Evolutionary conservation across 2,888 invertebrate species (phyloP).

Genomic region (Liposcelis brunnea): DNA sequence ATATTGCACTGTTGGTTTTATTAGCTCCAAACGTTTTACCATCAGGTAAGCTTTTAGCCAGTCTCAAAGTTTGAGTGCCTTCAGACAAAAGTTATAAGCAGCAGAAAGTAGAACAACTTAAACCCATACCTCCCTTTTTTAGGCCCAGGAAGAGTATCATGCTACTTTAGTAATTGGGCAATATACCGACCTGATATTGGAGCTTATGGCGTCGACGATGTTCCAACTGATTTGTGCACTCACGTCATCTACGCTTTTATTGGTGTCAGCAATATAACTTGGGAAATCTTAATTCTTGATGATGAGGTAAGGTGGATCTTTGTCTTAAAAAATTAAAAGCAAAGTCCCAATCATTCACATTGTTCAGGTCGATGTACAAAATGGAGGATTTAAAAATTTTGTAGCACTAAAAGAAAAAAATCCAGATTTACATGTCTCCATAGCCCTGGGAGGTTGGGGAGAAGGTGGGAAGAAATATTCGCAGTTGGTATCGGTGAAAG

Average conservation of each 20-base stretch:
- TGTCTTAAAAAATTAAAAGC: background rate
- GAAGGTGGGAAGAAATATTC: constrained; percentile 82
- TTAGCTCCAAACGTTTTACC: too few species aligned
- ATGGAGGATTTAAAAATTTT: constrained; percentile 63
- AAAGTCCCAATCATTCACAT: background rate
- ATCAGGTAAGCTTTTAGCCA: too few species aligned
- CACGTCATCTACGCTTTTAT: constrained; percentile 80
- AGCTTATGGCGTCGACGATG: constrained; percentile 65
- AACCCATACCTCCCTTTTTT: background rate
- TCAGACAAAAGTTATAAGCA: too few species aligned
- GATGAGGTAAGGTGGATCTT: constrained; percentile 44
- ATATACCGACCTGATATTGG: constrained; percentile 68
- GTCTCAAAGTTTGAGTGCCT: too few species aligned
- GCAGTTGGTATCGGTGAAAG: constrained; percentile 53
- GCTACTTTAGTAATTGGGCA: constrained; percentile 69
- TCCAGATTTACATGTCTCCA: constrained; percentile 54
- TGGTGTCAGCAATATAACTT: constrained; percentile 59
- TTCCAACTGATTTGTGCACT: constrained; percentile 67
- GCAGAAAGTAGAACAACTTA: background rate
- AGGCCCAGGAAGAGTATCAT: constrained; percentile 29
- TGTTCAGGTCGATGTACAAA: constrained; percentile 48
- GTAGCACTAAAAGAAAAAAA: constrained; percentile 49
- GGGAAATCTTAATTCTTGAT: constrained; percentile 63
- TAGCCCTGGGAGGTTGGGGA: constrained; percentile 82
- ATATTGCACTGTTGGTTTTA: too few species aligned